Evolutionary conservation across 2,797 vertebrate species (phyloP), one percentile per base, ranked within the genome.

Genomic region (Babyrousa celebensis): DNA sequence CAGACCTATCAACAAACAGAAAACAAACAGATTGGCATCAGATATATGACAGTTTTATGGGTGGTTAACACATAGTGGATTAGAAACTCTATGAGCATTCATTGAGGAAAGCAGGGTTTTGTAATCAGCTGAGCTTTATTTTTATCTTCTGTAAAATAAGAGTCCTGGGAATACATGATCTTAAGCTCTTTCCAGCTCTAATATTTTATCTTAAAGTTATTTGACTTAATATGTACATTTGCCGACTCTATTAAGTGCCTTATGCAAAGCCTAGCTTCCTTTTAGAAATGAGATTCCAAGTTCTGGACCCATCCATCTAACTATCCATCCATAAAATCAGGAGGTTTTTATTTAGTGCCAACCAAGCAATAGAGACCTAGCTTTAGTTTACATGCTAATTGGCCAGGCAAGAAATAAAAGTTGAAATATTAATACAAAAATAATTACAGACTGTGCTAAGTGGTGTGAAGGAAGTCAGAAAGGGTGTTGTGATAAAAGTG

Each of bases 11-110:
- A 92, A 88, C 60, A 90, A 74, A 85, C 56, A 83, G 52, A 92
- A 93, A 86, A 79, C 40, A 84, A 82, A 93, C n/a, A 78, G 54
- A 87, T 29, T 96, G 85, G 18, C 77, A 25, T 94, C 6, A 74
- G 63, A 78, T 85, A 85, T 12, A 21, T 23, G 58, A 74, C 36
- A 80, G 48, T 56, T 87, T 75, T 80, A 77, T 12, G 58, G 36
- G 32, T 70, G 43, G 75, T 58, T 85, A 63, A n/a, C 48, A 95
- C 52, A 75, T 4, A 18, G 60, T 17, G 32, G 18, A 71, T 89
- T 62, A 89, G 74, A 78, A 91, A 84, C 40, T 78, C 48, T 82
- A 20, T 85, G 90, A 70, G 54, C 27, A 67, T 60, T 60, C 6
- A 67, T 0, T 54, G 68, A 71, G 36, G 77, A 96, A 70, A 86